Evolutionary conservation across 2,113 vertebrate species (phyloP).

Genomic region (Alligator sinensis): DNA sequence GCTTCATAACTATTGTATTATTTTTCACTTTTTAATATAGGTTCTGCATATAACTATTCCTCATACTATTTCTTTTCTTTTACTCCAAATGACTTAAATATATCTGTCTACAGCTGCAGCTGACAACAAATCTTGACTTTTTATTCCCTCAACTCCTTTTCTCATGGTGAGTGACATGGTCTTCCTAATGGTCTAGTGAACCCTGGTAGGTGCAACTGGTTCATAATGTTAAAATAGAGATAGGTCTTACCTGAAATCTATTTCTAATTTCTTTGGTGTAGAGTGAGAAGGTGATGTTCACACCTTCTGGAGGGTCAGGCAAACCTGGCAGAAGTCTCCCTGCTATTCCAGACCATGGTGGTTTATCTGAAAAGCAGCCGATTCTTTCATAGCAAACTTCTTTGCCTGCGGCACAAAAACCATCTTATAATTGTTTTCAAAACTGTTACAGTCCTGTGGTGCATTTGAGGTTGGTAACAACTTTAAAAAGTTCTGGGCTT

Average conservation of each 20-base stretch:
- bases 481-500: neutral
- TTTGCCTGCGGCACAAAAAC: constrained; percentile 36
- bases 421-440: neutral
- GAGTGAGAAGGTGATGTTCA: constrained; percentile 83
- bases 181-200: neutral
- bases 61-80: neutral
- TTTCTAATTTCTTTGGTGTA: constrained; percentile 81
- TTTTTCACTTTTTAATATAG: neutral
- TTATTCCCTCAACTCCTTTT: neutral
- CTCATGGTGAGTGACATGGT: rapidly evolving
- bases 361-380: constrained; percentile 82
- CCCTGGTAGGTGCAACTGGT: neutral
- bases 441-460: neutral
- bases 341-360: constrained; percentile 81
- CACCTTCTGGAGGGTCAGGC: constrained; percentile 79
- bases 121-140: neutral
- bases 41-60: neutral
- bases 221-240: constrained; percentile 6
- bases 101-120: neutral
- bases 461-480: neutral
- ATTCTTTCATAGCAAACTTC: constrained; percentile 81
- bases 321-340: constrained; percentile 78
- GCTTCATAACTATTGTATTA: neutral
- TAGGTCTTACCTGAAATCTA: constrained; percentile 79
- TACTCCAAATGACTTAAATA: neutral